phyloP scores from a whole-genome alignment of 2,797 vertebrate genomes.

The Enteromius anoplus region DNA sequence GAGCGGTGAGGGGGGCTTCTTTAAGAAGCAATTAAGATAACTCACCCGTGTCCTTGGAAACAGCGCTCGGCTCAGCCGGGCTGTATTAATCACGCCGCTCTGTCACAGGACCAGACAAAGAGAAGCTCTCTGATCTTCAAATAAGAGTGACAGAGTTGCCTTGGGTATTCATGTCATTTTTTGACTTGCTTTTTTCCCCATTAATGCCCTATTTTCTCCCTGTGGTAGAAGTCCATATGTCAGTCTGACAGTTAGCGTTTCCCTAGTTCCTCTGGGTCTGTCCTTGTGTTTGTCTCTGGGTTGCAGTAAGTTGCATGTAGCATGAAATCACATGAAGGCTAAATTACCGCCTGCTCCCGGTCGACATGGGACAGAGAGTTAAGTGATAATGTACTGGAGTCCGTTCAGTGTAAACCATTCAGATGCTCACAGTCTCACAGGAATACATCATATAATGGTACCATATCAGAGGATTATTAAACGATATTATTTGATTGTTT shows the following conservation, averaged over 20 bases:
- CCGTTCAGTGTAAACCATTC: background rate
- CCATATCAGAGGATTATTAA: background rate
- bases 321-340: conserved; percentile 14
- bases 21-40: conserved; percentile 42
- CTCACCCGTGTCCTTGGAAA: conserved; percentile 28
- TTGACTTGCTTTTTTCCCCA: background rate
- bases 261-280: background rate
- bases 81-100: conserved; percentile 11
- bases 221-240: conserved; percentile 27
- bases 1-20: conserved; percentile 12
- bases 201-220: background rate
- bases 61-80: background rate
- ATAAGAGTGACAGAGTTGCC: conserved; percentile 29
- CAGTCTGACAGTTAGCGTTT: conserved; percentile 13
- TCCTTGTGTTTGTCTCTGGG: background rate
- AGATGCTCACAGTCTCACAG: background rate
- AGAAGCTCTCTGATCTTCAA: conserved; percentile 34
- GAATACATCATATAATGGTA: background rate
- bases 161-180: conserved; percentile 15
- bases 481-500: background rate
- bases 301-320: background rate
- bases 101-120: background rate
- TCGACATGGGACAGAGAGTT: too few relatives aligned
- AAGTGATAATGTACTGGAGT: background rate
- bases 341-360: background rate